phyloP scores from a whole-genome alignment of 2,797 vertebrate species.

The Perdix hodgsoniae region DNA sequence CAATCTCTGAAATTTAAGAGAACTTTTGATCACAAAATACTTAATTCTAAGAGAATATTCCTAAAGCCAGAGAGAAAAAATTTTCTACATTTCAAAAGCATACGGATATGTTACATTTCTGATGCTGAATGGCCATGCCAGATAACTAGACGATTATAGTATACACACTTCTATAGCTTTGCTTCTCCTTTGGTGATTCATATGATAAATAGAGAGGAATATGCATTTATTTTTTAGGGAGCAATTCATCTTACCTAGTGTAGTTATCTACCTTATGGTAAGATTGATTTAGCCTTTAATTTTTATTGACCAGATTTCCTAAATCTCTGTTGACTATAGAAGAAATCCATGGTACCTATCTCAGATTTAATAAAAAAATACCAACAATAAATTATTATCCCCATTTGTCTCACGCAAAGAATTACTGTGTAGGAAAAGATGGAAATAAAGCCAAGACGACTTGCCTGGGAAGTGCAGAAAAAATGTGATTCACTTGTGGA shows the following conservation, averaged over 20 bases:
- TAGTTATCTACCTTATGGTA: background rate
- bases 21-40: background rate
- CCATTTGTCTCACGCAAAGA: background rate
- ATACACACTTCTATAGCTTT: background rate
- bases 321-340: background rate
- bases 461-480: background rate
- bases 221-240: constrained; percentile 23
- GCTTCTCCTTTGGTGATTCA: background rate
- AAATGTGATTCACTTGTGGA: constrained; percentile 4
- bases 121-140: background rate
- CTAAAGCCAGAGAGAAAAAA: background rate
- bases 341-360: background rate
- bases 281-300: background rate
- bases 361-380: constrained; percentile 5
- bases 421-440: background rate
- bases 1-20: background rate
- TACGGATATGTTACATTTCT: background rate
- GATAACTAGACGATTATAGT: background rate
- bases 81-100: background rate
- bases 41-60: background rate
- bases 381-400: background rate
- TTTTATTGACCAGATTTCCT: constrained; percentile 13
- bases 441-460: background rate
- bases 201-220: background rate
- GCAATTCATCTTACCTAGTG: background rate